phyloP scores from a whole-genome alignment of 2,888 invertebrate species.

The Pristionchus mayeri region DNA sequence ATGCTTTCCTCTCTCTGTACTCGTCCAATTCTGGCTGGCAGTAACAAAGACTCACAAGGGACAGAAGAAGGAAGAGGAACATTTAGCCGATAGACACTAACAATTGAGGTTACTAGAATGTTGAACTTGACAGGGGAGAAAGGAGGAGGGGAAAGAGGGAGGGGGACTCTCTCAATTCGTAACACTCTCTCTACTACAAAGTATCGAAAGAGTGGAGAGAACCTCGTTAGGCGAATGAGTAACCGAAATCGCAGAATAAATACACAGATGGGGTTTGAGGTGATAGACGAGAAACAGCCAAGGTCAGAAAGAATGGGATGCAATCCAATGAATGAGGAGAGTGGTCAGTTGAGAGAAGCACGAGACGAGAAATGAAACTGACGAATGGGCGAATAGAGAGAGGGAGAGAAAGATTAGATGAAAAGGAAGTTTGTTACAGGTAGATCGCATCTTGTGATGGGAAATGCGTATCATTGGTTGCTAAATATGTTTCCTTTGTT shows the following conservation, averaged over 20 bases:
- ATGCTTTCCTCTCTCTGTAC: conserved; percentile 31
- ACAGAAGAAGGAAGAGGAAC: background rate
- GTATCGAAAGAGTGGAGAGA: conserved; percentile 17
- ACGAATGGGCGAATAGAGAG: too few species aligned
- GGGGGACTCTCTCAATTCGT: background rate
- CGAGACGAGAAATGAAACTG: too few species aligned
- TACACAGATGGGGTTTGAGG: conserved; percentile 7
- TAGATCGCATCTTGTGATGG: too few species aligned
- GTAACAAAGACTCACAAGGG: background rate
- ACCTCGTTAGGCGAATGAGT: conserved; percentile 25
- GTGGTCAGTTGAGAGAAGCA: conserved; percentile 24
- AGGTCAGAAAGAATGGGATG: conserved; percentile 4
- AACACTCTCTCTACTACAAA: background rate
- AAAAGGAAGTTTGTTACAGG: too few species aligned
- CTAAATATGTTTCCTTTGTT: too few species aligned
- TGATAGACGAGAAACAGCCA: background rate
- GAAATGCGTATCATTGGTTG: too few species aligned
- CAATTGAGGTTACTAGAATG: conserved; percentile 1
- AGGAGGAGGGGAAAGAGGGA: too few species aligned
- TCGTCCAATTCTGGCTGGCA: conserved; percentile 19
- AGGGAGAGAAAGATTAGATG: too few species aligned
- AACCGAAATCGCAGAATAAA: conserved; percentile 25
- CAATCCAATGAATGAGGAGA: background rate
- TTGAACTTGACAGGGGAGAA: background rate
- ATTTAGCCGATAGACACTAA: conserved; percentile 23